Base-by-base conservation (phyloP, 1,140 invertebrate species). In the Ips typographus region DNA sequence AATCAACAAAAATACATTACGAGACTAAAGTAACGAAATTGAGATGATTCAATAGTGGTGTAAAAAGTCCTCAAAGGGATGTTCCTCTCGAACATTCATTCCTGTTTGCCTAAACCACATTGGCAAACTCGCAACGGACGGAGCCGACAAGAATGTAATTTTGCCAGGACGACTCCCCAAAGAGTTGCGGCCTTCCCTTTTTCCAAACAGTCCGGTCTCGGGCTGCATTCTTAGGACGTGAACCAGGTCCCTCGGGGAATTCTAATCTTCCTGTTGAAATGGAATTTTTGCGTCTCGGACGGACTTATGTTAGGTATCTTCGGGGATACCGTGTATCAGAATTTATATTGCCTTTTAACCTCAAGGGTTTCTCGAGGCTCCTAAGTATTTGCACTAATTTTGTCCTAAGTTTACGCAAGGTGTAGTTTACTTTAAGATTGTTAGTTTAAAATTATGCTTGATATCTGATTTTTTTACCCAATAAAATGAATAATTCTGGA, bases 121-220 rank as follows among this genome's bases (percentile, higher is more conserved):
- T 63, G 61, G 40, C 51, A 56, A 57, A 58, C 43, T 65, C 62
- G 47, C 47, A 64, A 53, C 72, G 67, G 74, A 74, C 58, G 65
- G 40, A 43, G 65, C 55, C 53, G 65, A 68, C 67, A 80, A 80
- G 78, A 80, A 80, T 79, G 78, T 79, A 80, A 80, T 80, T 80
- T 80, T 75, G 74, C 70, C 71, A 72, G 74, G 77, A 80, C 78
- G 78, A 75, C 74, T 76, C 78, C 77, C 77, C 43, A 49, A 75
- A 77, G 77, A 66, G 49, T 75, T 76, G 76, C 74, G 76, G 75
- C 75, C 73, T 75, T 77, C 76, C 76, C 76, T 77, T 77, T 77
- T 77, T 75, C 70, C 75, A 77, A 77, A 77, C 74, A 76, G 76
- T 78, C 76, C 73, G 60, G 67, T 57, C 43, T 39, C 55, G 40